Evolutionary conservation across 2,113 vertebrate genomes (phyloP), one percentile per base, ranked within the genome.

Genomic region (Salvelinus namaycush): DNA sequence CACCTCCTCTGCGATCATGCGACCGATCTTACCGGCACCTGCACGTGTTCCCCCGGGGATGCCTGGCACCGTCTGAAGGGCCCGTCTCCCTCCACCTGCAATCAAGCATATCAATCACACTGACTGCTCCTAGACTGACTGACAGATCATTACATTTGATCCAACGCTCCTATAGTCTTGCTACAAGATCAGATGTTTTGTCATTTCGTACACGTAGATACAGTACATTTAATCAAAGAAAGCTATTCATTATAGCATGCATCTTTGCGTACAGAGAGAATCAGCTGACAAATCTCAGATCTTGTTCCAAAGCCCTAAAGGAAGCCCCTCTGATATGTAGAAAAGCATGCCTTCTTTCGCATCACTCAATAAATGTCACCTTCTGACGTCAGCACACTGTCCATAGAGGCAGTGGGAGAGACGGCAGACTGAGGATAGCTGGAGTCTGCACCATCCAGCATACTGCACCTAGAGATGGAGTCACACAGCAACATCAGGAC

Each of bases 1-100:
- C 88, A 99, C 96, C 88, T 99, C 98, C 86, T 99, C 98, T 8
- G 97, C 98, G 70, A 99, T 99, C 97, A 99, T 99, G 76, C 98
- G 96, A n/a, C 98, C 98, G 65, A 99, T 98, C 93, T 99, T 99
- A 64, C 97, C 97, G 1, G 97, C 98, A 77, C 98, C 98, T 0
- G 97, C 96, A 87, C 97, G 93, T 0, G 98, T 99, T 76, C 98
- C 98, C 8, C 97, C 98, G 13, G 98, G 97, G 89, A 99, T 97
- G 74, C 98, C 97, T 2, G 98, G 97, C 57, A 99, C 97, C 13
- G 95, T 94, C 78, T 97, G 97, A 83, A 98, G 94, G 29, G 93
- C 92, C 77, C 96, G 94, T 88, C 96, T 96, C 4, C 96, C 95
- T 73, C 95, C 96, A 70, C 96, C 97, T 98, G 87, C 85, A 89